Conservation (phyloP, 2,113 vertebrate species). For the Mionectes macconnelli region DNA sequence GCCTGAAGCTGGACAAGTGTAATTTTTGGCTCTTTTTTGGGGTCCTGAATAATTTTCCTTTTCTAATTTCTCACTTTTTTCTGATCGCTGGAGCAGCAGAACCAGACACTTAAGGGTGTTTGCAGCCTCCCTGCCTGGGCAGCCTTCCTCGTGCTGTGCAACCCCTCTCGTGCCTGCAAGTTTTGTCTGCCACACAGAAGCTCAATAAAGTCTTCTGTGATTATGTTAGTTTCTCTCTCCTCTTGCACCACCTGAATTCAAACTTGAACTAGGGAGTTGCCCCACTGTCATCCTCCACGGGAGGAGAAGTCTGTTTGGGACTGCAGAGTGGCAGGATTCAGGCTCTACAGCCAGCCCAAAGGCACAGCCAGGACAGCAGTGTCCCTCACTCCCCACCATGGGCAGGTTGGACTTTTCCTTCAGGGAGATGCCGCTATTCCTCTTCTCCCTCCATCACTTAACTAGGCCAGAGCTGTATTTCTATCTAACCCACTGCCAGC, state of each 20-base stretch:
- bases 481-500: neutral
- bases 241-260: neutral
- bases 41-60: neutral
- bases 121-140: neutral
- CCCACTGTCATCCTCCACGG: rapidly evolving
- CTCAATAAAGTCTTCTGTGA: neutral
- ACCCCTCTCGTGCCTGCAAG: neutral
- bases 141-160: neutral
- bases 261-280: neutral
- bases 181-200: neutral
- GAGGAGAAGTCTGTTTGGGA: neutral
- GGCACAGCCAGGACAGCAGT: neutral
- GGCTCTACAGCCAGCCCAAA: neutral
- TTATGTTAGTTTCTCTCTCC: neutral
- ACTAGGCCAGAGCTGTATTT: neutral
- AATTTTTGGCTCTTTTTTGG: neutral
- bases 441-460: neutral
- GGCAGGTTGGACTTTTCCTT: neutral
- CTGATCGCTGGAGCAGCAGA: neutral
- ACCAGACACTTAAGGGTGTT: neutral
- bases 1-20: neutral
- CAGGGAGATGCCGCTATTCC: neutral
- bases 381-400: rapidly evolving
- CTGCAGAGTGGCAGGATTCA: neutral
- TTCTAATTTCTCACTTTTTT: neutral